Evolutionary conservation across 2,888 invertebrate genomes (phyloP).

Genomic region (Phania funesta): DNA sequence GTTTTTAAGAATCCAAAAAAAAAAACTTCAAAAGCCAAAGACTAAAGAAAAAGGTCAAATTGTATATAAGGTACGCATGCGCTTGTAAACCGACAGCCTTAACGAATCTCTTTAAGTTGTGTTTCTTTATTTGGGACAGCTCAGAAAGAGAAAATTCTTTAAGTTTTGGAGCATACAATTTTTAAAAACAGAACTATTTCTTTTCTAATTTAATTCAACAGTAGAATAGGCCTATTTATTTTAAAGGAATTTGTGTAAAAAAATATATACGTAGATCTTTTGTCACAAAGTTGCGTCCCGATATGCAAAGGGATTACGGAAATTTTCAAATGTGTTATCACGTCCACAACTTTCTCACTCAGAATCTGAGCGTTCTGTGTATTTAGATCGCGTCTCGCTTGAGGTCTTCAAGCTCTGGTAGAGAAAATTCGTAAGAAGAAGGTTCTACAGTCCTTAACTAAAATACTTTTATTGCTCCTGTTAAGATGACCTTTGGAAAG

Average conservation of each 20-base stretch:
- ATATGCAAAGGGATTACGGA: too few species aligned
- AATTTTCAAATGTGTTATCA: too few species aligned
- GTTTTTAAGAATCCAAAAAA: conserved; percentile 50
- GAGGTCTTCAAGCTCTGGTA: too few species aligned
- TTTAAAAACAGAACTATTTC: background rate
- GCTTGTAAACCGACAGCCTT: conserved; percentile 48
- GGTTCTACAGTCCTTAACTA: too few species aligned
- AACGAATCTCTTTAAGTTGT: conserved; percentile 45
- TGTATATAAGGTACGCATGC: conserved; percentile 49
- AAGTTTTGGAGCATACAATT: background rate
- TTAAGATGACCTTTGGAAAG: too few species aligned
- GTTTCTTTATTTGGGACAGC: conserved; percentile 11
- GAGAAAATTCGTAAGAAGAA: too few species aligned
- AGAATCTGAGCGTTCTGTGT: too few species aligned
- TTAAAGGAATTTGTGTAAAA: background rate
- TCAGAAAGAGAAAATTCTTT: conserved; percentile 22
- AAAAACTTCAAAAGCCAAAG: conserved; percentile 16
- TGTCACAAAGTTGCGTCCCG: background rate
- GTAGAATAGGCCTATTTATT: background rate
- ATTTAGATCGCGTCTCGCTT: too few species aligned
- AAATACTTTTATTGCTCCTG: too few species aligned
- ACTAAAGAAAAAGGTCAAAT: conserved; percentile 54
- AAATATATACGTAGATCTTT: background rate
- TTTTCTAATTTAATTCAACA: background rate
- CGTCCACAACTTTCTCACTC: too few species aligned